Evolutionary conservation across 2,113 vertebrate species (phyloP).

Genomic region (Aythya baeri): DNA sequence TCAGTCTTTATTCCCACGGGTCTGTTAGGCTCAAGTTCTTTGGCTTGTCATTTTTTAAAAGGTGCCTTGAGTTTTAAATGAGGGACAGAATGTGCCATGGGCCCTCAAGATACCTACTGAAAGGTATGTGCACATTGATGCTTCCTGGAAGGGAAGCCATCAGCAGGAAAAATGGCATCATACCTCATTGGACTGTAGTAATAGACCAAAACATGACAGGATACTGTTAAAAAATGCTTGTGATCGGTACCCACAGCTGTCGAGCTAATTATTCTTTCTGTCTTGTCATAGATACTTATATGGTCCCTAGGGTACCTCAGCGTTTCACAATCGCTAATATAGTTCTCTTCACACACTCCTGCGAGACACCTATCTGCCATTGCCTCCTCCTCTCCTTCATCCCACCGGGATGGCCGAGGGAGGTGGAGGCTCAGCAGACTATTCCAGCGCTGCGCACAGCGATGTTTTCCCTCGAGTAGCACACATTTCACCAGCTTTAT

Average conservation of each 20-base stretch:
- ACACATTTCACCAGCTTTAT: neutral
- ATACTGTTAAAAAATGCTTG: constrained; percentile 24
- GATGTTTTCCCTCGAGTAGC: neutral
- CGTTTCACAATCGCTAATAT: neutral
- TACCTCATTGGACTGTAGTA: constrained; percentile 39
- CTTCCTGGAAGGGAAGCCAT: constrained; percentile 22
- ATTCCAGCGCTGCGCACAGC: neutral
- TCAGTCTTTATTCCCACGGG: constrained; percentile 11
- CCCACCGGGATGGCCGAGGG: neutral
- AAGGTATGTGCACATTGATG: neutral
- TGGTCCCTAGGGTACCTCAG: neutral
- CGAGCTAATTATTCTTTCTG: constrained; percentile 40
- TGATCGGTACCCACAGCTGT: constrained; percentile 31
- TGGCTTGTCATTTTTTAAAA: constrained; percentile 17
- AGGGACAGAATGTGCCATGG: neutral
- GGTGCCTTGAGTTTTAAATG: constrained; percentile 29
- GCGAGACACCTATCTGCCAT: neutral
- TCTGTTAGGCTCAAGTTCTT: neutral
- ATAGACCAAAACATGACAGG: constrained; percentile 40
- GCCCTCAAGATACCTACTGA: constrained; percentile 4
- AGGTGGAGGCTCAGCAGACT: neutral
- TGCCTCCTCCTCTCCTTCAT: neutral
- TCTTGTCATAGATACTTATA: constrained; percentile 19
- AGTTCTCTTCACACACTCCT: neutral
- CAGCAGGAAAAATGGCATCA: constrained; percentile 24